Evolutionary conservation across 2,797 vertebrate genomes (phyloP).

Genomic region (Acrossocheilus fasciatus): DNA sequence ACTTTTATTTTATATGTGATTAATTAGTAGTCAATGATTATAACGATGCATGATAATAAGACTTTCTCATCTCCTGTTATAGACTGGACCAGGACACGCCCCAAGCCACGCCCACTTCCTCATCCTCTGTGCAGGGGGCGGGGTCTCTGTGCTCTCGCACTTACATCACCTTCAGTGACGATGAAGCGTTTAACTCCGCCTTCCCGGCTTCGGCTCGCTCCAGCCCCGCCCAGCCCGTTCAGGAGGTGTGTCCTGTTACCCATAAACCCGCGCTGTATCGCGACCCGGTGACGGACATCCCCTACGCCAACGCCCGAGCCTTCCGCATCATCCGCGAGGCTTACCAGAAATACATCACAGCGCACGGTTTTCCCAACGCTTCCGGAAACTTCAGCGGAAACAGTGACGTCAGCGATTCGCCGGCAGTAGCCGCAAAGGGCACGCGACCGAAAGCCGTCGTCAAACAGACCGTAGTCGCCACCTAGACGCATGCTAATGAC

Average conservation of each 20-base stretch:
- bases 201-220: slow-evolving; percentile 75
- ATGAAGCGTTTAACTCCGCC: slow-evolving; percentile 85
- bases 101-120: slow-evolving; percentile 58
- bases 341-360: slow-evolving; percentile 92
- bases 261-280: slow-evolving; percentile 91
- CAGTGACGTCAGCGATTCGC: background rate
- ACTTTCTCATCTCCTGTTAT: slow-evolving; percentile 1
- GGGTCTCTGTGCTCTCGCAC: slow-evolving; percentile 87
- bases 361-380: slow-evolving; percentile 89
- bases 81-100: slow-evolving; percentile 90
- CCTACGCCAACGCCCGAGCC: slow-evolving; percentile 89
- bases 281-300: slow-evolving; percentile 95
- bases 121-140: slow-evolving; percentile 34
- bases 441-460: slow-evolving; percentile 81
- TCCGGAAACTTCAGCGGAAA: slow-evolving; percentile 71
- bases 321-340: slow-evolving; percentile 96
- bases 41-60: too few species aligned
- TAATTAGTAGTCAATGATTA: background rate
- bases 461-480: slow-evolving; percentile 18
- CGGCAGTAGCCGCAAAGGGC: slow-evolving; percentile 67
- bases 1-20: too few species aligned
- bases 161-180: slow-evolving; percentile 93
- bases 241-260: slow-evolving; percentile 94
- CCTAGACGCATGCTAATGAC: background rate
- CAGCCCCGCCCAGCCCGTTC: slow-evolving; percentile 77